Conservation (phyloP, 2,113 vertebrate genomes). For the Haemorhous mexicanus region DNA sequence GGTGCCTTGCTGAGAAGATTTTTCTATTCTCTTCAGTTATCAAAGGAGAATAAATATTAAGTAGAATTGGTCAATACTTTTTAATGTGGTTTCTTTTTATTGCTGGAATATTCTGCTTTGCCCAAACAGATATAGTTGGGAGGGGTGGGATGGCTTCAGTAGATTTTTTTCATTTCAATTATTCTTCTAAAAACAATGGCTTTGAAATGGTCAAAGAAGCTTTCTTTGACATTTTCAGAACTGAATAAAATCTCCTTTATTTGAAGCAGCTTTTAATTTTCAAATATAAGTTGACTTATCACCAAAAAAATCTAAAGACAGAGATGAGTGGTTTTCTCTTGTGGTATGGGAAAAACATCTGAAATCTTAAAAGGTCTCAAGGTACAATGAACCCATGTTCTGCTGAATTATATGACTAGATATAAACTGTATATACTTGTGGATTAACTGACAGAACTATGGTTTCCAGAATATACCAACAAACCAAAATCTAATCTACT, state of each 20-base stretch:
- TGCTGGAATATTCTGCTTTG: background rate
- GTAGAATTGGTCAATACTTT: conserved; percentile 19
- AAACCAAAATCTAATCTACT: background rate
- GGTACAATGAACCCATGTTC: background rate
- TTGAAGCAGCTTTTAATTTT: conserved; percentile 13
- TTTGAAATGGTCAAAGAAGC: conserved; percentile 50
- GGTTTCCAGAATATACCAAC: background rate
- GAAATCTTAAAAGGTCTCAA: background rate
- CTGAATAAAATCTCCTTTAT: background rate
- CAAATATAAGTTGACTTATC: background rate
- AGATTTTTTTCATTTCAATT: conserved; percentile 29
- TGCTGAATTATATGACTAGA: background rate
- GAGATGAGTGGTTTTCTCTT: background rate
- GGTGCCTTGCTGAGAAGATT: background rate
- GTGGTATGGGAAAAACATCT: background rate
- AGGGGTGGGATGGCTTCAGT: background rate
- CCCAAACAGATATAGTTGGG: conserved; percentile 28
- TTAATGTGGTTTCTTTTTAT: conserved; percentile 44
- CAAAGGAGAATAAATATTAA: conserved; percentile 45
- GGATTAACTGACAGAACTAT: background rate
- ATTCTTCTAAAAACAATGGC: conserved; percentile 37
- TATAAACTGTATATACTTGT: background rate
- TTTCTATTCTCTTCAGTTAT: conserved; percentile 35
- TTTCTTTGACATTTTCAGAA: conserved; percentile 20
- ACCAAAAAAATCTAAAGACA: background rate